These are phyloP conservation scores for Diphyllodes magnificus DNA, from an alignment of 2,113 vertebrate genomes.

Conservation along the genomic window DNA sequence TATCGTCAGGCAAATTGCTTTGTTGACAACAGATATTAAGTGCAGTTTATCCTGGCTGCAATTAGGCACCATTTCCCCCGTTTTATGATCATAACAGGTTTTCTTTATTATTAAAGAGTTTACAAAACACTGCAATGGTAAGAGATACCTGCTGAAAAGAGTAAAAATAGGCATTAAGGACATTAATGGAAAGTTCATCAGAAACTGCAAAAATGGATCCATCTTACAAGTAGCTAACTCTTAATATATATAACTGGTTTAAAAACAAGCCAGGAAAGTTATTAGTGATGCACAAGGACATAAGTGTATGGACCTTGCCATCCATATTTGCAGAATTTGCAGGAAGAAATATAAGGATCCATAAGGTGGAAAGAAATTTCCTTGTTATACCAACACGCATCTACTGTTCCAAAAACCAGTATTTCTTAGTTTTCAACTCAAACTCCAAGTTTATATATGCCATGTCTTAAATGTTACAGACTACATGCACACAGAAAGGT, in stretches of 20 bases:
- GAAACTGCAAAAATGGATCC: background rate
- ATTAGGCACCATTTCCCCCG: constrained; percentile 31
- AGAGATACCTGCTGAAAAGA: background rate
- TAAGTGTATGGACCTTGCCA: background rate
- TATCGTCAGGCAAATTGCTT: constrained; percentile 11
- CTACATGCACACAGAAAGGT: background rate
- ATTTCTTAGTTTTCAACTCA: background rate
- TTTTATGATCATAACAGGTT: background rate
- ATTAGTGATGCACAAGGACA: background rate
- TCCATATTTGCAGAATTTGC: background rate
- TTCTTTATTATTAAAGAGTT: constrained; percentile 11
- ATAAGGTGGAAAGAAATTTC: background rate
- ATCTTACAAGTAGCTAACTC: background rate
- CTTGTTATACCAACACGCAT: background rate
- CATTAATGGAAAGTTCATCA: background rate
- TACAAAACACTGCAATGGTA: background rate
- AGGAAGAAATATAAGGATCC: background rate
- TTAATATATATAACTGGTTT: background rate
- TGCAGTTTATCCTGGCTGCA: constrained; percentile 33
- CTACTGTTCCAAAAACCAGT: background rate
- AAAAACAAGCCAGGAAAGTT: background rate
- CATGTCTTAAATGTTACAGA: background rate
- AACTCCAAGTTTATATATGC: background rate
- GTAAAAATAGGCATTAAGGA: background rate
- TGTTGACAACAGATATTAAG: constrained; percentile 53